Percentiles rank a stretch among this genome's conserved stretches.
Conservation (phyloP, 1,140 invertebrate genomes). For the Camponotus pennsylvanicus region DNA sequence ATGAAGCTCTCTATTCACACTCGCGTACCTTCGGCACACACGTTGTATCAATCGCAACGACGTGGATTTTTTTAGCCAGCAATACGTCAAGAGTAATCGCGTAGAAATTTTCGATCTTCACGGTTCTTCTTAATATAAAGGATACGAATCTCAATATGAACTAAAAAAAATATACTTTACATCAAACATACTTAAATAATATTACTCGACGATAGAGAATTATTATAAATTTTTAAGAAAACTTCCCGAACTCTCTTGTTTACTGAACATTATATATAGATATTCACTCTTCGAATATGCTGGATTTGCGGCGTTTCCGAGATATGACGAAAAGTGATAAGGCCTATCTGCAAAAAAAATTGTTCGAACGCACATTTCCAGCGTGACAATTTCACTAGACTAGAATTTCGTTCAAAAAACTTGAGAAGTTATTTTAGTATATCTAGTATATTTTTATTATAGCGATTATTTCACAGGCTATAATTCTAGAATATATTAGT, state of each 20-base stretch:
- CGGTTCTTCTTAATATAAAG: neutral
- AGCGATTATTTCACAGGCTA: neutral
- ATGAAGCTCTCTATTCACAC: neutral
- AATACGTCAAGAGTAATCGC: neutral
- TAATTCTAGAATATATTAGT: neutral
- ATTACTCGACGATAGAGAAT: neutral
- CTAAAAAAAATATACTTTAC: neutral
- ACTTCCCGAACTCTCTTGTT: neutral
- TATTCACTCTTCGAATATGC: neutral
- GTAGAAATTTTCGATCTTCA: neutral
- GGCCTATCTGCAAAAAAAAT: conserved; percentile 62
- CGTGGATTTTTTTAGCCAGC: neutral
- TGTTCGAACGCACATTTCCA: conserved; percentile 80
- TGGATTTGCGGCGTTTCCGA: conserved; percentile 36
- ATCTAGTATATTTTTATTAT: conserved; percentile 26
- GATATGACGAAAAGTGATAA: conserved; percentile 31
- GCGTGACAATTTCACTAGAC: conserved; percentile 56
- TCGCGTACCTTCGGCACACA: neutral
- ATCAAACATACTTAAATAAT: too few species aligned
- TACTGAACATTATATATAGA: neutral
- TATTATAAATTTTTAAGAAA: conserved; percentile 1
- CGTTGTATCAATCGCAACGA: neutral
- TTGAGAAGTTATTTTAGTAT: neutral
- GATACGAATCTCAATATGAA: neutral
- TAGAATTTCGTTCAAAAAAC: neutral